phyloP scores from a whole-genome alignment of 1,140 invertebrate species.

The Eumeta japonica region DNA sequence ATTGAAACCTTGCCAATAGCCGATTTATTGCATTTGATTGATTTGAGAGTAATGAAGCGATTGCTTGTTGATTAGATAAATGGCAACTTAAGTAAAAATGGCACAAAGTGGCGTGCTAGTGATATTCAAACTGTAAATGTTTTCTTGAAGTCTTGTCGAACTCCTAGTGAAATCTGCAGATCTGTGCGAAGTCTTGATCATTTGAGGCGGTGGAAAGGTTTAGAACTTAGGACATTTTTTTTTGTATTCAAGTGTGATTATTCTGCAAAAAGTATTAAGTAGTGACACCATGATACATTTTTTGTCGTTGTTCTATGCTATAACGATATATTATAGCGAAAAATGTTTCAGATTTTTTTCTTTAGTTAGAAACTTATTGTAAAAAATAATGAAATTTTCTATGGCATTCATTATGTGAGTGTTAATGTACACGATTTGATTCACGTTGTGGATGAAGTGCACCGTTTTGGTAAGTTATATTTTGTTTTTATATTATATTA shows the following conservation, averaged over 20 bases:
- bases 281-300: background rate
- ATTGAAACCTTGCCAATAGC: slow-evolving; percentile 17
- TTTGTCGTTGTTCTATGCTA: slow-evolving; percentile 4
- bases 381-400: slow-evolving; percentile 6
- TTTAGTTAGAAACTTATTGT: slow-evolving; percentile 3
- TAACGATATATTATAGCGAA: slow-evolving; percentile 4
- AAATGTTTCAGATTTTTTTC: background rate
- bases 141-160: slow-evolving; percentile 7
- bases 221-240: slow-evolving; percentile 15
- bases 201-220: slow-evolving; percentile 16
- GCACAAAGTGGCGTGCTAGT: slow-evolving; percentile 4
- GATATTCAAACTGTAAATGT: background rate
- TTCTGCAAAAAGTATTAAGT: slow-evolving; percentile 14
- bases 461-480: too few species aligned
- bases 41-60: slow-evolving; percentile 20
- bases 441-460: too few species aligned
- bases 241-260: slow-evolving; percentile 16
- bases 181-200: slow-evolving; percentile 11
- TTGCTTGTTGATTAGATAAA: slow-evolving; percentile 15
- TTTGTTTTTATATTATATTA: too few species aligned
- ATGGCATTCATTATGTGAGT: slow-evolving; percentile 1
- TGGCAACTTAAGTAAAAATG: slow-evolving; percentile 9
- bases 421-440: too few species aligned
- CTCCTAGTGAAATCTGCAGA: slow-evolving; percentile 16
- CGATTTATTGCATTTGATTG: slow-evolving; percentile 20